These are phyloP conservation scores for Hydraecia micacea DNA, from an alignment of 2,888 invertebrate genomes.

Conservation along the genomic window DNA sequence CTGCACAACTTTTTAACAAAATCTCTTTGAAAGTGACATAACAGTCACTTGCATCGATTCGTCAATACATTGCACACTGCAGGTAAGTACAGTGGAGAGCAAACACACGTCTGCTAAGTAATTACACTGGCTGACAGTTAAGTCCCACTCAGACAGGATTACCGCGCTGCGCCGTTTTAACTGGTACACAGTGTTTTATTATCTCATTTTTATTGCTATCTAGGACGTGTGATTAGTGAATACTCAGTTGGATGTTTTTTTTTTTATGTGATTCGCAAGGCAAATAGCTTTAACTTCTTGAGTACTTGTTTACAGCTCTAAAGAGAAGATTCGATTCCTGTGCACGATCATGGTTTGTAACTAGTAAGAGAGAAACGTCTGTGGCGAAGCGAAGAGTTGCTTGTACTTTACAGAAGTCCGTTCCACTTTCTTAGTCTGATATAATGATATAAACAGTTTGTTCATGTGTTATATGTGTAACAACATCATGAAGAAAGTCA, in stretches of 20 bases:
- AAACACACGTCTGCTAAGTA: constrained; percentile 54
- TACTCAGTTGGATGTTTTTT: background rate
- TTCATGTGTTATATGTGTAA: no score
- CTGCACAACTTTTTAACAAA: background rate
- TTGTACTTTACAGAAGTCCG: no score
- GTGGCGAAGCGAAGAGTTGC: no score
- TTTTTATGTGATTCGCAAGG: background rate
- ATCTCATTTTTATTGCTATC: constrained; percentile 46
- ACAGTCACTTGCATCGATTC: constrained; percentile 18
- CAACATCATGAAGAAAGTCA: no score
- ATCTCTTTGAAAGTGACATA: background rate
- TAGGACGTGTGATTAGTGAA: constrained; percentile 21
- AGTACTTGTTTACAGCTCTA: no score
- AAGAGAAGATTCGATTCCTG: no score
- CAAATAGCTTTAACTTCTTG: no score
- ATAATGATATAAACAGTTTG: no score
- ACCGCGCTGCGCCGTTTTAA: constrained; percentile 54
- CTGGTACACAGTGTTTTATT: constrained; percentile 51
- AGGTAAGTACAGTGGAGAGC: constrained; percentile 34
- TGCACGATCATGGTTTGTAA: no score
- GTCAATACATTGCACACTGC: constrained; percentile 25
- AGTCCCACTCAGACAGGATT: constrained; percentile 76
- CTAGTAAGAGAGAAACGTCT: no score
- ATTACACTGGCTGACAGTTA: constrained; percentile 59
- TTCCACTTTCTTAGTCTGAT: no score